Base-by-base conservation (phyloP, 2,888 invertebrate species). In the Colletes collaris region DNA sequence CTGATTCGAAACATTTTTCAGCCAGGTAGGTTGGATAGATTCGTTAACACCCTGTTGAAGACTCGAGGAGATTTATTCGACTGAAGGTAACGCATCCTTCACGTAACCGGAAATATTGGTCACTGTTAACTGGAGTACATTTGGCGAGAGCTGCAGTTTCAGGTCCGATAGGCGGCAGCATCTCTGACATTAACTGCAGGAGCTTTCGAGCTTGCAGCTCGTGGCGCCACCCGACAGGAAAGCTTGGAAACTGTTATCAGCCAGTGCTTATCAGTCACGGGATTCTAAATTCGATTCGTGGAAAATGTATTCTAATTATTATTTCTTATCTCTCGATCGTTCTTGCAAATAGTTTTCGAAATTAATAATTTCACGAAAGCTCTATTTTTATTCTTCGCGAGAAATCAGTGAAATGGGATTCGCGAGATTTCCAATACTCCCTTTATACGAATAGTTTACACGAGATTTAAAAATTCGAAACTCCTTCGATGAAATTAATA, bases 81-180 rank as follows among this genome's bases (percentile, higher is more conserved):
- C 90, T 67, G 90, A 79, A 79, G 90, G 89, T 90, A 90, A 90
- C 86, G 90, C 86, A 83, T 77, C 78, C 74, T 67, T 86, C 82
- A 87, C 79, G 71, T 76, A 67, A 69, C 83, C 90, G 87, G 88
- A 89, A 89, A 85, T 89, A 88, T 87, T 86, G 90, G 87, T 88
- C 87, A 89, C 89, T 87, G 85, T 87, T 87, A 86, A 88, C 82
- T 81, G 76, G 72, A 63, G 78, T 79, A 79, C 78, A 82, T 81
- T 82, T 84, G 76, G 70, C 58, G 76, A 83, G 81, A 84, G 81
- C 82, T 74, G 76, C 81, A 72, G 76, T 85, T 75, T 69, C 75
- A 63, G 67, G 58, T 69, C 89, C 90, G 90, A 85, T 87, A 81
- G 88, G 87, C 88, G 88, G 89, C 89, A 89, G 89, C 90, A 88